Conservation (phyloP, 2,113 vertebrate species). For the Eupsittula cactorum region DNA sequence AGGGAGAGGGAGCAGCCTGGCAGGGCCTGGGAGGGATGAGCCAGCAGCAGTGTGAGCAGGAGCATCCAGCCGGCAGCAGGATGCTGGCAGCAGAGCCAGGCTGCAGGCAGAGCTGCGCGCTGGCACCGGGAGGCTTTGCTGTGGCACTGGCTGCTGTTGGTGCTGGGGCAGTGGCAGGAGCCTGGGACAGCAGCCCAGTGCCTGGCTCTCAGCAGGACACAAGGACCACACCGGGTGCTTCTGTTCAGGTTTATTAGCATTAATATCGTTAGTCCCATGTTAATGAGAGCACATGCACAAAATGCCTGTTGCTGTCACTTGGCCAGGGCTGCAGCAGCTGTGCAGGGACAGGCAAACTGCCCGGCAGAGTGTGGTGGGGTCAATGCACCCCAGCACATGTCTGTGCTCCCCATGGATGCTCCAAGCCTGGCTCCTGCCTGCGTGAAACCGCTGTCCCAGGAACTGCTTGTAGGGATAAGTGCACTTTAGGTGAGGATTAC, state of each 20-base stretch:
- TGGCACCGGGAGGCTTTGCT: background rate
- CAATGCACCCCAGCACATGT: fast-evolving
- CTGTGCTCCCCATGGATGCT: background rate
- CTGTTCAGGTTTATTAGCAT: background rate
- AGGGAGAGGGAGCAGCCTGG: background rate
- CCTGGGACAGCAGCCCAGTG: fast-evolving
- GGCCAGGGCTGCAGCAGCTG: background rate
- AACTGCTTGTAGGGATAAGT: background rate
- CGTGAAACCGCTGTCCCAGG: background rate
- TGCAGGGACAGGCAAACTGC: fast-evolving
- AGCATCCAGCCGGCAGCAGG: background rate
- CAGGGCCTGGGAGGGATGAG: background rate
- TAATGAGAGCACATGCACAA: background rate
- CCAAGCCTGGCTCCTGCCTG: background rate
- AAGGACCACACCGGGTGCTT: background rate
- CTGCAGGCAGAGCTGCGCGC: background rate
- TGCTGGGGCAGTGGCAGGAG: background rate
- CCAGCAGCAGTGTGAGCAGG: background rate
- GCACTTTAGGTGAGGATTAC: background rate
- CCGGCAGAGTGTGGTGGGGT: fast-evolving
- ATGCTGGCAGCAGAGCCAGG: background rate
- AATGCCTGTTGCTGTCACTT: fast-evolving
- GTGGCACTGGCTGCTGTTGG: background rate
- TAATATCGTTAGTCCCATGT: background rate
- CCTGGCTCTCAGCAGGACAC: background rate